Evolutionary conservation across 2,797 vertebrate species (phyloP), one percentile per base, ranked within the genome.

Genomic region (Gymnocypris eckloni): DNA sequence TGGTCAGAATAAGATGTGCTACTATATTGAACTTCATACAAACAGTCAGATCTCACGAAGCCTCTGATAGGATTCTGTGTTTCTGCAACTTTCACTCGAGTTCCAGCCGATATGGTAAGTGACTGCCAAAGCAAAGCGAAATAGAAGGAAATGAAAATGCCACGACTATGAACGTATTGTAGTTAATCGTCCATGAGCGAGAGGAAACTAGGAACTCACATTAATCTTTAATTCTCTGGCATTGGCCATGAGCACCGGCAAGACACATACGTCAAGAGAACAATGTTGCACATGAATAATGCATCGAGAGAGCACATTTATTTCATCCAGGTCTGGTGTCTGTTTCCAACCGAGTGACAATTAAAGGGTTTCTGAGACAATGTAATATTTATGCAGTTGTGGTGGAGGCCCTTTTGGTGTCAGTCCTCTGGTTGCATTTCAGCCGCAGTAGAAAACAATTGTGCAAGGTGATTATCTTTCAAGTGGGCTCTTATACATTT

Each of bases 271-370:
- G 59, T 86, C 79, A 81, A 39, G 84, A 81, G 70, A 81, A 66
- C 84, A 86, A 70, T 77, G 77, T 75, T 86, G 81, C 67, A 20
- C 79, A 86, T 88, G 85, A 88, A 86, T 88, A 88, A 88, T 86
- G 82, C 67, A 86, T 84, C 13, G 20, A 77, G 41, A 52, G 81
- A 75, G 28, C 84, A 70, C 87, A 84, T 88, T 88, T 71, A 86
- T 86, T 86, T 84, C 71, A 83, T 70, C 50, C 87, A 77, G 85
- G 71, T 88, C 85, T 39, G 79, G 86, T 81, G 88, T 87, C 84
- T 87, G 73, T 84, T 80, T 87, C 77, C 45, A 52, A 69, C 70
- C 20, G 81, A 89, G 77, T 86, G 77, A 87, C 88, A 89, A 83
- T 87, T 86, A 86, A 89, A 89, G 33, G 39, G 54, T 22, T 61